phyloP scores from a whole-genome alignment of 1,140 invertebrate genomes.

The Doryteuthis pealeii region DNA sequence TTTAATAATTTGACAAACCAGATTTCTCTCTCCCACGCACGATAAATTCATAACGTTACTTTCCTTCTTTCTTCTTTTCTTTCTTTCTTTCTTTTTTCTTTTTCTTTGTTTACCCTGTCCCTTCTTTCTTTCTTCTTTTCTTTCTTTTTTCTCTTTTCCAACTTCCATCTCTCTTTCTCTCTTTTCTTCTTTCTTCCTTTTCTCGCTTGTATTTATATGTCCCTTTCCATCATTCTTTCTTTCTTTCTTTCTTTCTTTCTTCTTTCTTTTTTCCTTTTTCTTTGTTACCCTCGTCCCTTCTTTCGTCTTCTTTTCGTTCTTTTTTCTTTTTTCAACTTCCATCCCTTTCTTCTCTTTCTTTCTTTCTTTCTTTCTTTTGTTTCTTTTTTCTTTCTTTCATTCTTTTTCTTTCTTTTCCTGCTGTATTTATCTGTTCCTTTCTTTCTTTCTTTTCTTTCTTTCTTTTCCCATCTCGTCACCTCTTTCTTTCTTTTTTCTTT shows the following conservation, averaged over 20 bases:
- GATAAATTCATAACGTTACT: no score
- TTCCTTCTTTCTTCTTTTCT: no score
- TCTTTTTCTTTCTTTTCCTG: no score
- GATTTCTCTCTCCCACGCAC: no score
- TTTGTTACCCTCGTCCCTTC: background rate
- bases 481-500: no score
- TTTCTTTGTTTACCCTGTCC: background rate
- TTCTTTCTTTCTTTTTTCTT: background rate
- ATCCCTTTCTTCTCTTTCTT: slow-evolving; percentile 6
- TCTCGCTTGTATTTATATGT: background rate
- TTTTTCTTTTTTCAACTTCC: slow-evolving; percentile 16
- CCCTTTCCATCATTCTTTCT: background rate
- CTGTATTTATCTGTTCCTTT: no score
- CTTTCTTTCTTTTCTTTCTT: no score
- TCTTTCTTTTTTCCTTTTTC: slow-evolving; percentile 1
- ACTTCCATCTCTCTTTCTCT: slow-evolving; percentile 12
- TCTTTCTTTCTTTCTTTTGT: no score
- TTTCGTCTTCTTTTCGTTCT: background rate
- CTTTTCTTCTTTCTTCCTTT: slow-evolving; percentile 1
- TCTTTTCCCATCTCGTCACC: no score
- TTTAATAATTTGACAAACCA: no score
- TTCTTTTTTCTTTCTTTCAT: no score
- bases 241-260: slow-evolving; percentile 7
- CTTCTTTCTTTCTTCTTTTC: background rate
- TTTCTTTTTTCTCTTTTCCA: slow-evolving; percentile 2